Percentiles rank a stretch among this genome's conserved stretches.
Evolutionary conservation across 2,888 invertebrate genomes (phyloP).

Genomic region (Muschampia plurimacula): DNA sequence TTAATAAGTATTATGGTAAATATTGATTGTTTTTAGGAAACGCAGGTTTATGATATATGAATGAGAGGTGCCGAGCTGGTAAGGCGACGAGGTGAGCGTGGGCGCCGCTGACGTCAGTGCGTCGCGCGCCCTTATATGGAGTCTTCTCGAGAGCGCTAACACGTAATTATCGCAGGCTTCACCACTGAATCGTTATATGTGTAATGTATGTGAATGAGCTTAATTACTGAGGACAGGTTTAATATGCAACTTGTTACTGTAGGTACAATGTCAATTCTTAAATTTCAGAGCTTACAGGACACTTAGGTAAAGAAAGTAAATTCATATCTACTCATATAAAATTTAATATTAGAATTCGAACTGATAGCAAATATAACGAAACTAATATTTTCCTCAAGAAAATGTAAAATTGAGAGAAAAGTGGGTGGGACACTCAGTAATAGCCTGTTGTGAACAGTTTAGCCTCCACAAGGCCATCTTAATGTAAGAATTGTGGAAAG

Average conservation of each 20-base stretch:
- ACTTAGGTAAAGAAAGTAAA: too few species aligned
- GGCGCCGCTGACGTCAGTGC: constrained; percentile 43
- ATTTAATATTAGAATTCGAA: too few species aligned
- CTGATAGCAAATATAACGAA: too few species aligned
- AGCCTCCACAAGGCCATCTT: too few species aligned
- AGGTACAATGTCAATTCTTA: neutral
- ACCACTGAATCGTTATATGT: neutral
- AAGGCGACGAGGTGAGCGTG: neutral
- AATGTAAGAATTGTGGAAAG: too few species aligned
- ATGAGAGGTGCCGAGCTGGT: neutral
- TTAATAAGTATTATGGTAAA: too few species aligned
- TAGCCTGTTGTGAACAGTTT: too few species aligned
- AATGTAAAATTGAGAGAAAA: too few species aligned
- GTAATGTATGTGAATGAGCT: neutral
- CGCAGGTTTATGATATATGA: neutral
- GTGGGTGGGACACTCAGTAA: too few species aligned
- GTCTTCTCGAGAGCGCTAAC: neutral
- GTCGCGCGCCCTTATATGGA: constrained; percentile 17
- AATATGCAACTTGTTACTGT: neutral
- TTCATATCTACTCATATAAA: too few species aligned
- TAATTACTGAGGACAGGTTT: neutral
- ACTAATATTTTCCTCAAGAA: too few species aligned
- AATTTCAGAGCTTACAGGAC: too few species aligned
- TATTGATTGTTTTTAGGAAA: neutral
- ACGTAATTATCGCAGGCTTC: neutral